Evolutionary conservation across 2,797 vertebrate species (phyloP).

Genomic region (Amblyopsis hoosieri): DNA sequence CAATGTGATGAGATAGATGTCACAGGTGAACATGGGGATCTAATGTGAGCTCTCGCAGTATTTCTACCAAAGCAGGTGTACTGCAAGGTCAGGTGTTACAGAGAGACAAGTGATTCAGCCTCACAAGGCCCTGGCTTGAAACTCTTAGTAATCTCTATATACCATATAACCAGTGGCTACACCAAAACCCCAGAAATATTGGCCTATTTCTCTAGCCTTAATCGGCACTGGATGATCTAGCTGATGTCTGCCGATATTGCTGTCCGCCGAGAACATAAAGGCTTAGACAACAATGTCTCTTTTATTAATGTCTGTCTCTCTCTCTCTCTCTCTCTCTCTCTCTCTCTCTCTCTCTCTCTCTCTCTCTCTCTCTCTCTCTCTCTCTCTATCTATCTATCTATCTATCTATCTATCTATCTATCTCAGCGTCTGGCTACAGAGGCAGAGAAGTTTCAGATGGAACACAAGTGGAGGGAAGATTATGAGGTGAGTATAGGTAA

Average conservation of each 20-base stretch:
- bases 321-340: too few relatives aligned
- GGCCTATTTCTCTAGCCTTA: too few relatives aligned
- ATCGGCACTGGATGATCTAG: too few relatives aligned
- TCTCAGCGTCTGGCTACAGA: conserved; percentile 83
- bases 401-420: conserved; percentile 22
- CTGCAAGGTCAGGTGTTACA: background rate
- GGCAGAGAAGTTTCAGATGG: conserved; percentile 86
- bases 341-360: background rate
- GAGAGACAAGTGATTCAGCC: background rate
- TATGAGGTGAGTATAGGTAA: conserved; percentile 79
- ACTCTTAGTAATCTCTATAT: background rate
- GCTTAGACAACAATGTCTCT: too few relatives aligned
- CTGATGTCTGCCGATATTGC: too few relatives aligned
- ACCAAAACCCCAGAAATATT: too few relatives aligned
- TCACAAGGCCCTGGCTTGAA: background rate
- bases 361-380: background rate
- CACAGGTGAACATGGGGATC: background rate
- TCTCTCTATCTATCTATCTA: conserved; percentile 16
- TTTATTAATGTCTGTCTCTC: too few relatives aligned
- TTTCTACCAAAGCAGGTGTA: background rate
- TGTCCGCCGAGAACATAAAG: too few relatives aligned
- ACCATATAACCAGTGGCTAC: too few relatives aligned
- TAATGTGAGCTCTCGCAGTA: background rate
- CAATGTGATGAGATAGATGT: background rate
- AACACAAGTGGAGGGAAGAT: conserved; percentile 85